Percentiles rank a stretch among this genome's conserved stretches.
These are phyloP conservation scores for Heterocephalus glaber DNA, from an alignment of 2,113 vertebrate genomes.

Conservation along the genomic window DNA sequence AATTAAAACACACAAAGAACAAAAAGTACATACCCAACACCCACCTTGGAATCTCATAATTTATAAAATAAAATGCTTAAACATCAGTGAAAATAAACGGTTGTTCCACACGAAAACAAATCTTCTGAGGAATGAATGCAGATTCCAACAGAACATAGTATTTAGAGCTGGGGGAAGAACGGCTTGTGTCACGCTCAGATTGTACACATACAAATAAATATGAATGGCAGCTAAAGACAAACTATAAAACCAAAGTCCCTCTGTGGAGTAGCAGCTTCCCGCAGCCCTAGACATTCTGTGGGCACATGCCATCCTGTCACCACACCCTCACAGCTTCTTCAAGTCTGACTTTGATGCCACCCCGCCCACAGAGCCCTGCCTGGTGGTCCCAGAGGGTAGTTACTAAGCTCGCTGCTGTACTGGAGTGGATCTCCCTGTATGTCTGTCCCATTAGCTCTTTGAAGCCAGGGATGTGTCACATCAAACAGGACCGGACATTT, in stretches of 20 bases:
- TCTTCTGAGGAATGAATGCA: background rate
- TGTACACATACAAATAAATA: constrained; percentile 47
- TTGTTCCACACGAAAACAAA: background rate
- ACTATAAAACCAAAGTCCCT: background rate
- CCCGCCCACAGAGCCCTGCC: background rate
- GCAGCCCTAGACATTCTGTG: background rate
- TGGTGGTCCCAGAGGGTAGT: background rate
- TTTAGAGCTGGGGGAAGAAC: background rate
- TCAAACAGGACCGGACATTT: background rate
- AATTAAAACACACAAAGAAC: background rate
- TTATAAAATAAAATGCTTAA: constrained; percentile 50
- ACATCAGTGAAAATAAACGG: constrained; percentile 16
- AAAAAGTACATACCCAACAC: background rate
- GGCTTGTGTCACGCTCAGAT: background rate
- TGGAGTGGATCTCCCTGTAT: background rate
- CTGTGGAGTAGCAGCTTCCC: background rate
- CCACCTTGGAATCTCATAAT: background rate
- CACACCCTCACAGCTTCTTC: background rate
- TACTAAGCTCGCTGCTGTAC: background rate
- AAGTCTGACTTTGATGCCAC: background rate
- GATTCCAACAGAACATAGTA: background rate
- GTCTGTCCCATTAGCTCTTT: background rate
- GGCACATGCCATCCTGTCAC: background rate
- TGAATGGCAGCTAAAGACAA: background rate
- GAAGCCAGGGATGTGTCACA: background rate